These are phyloP conservation scores for Andricus grossulariae DNA, from an alignment of 1,140 invertebrate genomes.

Conservation along the genomic window DNA sequence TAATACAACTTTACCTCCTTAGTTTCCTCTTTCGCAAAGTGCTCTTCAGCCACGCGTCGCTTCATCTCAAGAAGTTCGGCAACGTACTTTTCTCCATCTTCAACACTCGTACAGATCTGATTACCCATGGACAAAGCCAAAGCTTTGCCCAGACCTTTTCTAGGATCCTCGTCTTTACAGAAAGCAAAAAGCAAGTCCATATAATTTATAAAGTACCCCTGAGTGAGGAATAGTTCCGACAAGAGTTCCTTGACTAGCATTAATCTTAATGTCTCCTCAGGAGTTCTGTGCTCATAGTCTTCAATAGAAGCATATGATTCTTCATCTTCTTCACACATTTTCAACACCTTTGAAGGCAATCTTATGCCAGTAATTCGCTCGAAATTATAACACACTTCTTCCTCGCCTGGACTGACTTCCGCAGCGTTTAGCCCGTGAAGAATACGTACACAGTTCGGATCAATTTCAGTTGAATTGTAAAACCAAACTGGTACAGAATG, in stretches of 20 bases:
- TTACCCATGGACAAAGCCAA: conserved; percentile 76
- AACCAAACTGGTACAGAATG: conserved; percentile 76
- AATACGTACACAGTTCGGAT: background rate
- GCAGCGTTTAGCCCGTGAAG: background rate
- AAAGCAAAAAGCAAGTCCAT: conserved; percentile 78
- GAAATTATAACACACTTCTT: too few species aligned
- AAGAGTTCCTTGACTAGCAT: conserved; percentile 75
- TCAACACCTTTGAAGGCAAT: too few species aligned
- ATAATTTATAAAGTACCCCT: conserved; percentile 76
- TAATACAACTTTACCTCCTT: background rate
- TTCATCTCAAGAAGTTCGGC: conserved; percentile 38
- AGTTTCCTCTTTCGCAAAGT: background rate
- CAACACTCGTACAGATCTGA: conserved; percentile 70
- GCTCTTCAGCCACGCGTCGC: background rate
- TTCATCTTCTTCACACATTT: background rate
- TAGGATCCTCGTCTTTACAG: conserved; percentile 76
- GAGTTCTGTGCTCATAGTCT: background rate
- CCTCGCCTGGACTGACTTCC: too few species aligned
- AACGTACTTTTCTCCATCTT: conserved; percentile 71
- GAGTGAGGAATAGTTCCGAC: conserved; percentile 74
- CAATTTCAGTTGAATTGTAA: conserved; percentile 22
- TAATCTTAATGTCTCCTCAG: conserved; percentile 47
- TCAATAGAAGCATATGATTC: conserved; percentile 1
- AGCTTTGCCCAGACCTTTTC: conserved; percentile 77
- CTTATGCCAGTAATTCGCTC: too few species aligned